phyloP scores from a whole-genome alignment of 2,113 vertebrate species.

The Lathamus discolor region DNA sequence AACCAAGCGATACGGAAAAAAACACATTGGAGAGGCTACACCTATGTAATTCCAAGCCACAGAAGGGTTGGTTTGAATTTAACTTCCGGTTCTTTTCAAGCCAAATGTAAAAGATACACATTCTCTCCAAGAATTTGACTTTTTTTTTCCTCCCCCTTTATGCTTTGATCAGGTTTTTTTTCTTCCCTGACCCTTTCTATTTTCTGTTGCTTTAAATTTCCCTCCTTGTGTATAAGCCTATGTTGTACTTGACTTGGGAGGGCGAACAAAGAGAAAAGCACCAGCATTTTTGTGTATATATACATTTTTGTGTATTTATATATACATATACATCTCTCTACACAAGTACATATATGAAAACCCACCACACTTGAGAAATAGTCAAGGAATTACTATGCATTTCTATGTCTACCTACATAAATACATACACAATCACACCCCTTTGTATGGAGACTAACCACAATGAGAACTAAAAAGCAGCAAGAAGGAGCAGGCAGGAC shows the following conservation, averaged over 20 bases:
- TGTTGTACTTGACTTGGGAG: neutral
- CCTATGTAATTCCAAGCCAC: neutral
- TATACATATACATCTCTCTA: neutral
- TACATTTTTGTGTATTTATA: accelerated
- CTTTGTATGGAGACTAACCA: neutral
- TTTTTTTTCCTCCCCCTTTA: neutral
- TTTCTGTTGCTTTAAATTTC: neutral
- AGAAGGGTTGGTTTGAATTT: neutral
- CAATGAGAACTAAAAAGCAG: neutral
- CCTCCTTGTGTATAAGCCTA: neutral
- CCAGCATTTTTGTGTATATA: neutral
- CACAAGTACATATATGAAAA: neutral
- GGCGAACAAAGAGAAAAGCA: neutral
- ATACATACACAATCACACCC: too few species aligned
- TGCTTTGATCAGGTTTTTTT: neutral
- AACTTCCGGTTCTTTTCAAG: neutral
- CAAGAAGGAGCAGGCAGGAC: neutral
- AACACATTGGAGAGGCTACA: neutral
- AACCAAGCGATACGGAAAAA: neutral
- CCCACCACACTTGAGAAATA: neutral
- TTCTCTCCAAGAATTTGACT: neutral
- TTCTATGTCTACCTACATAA: neutral
- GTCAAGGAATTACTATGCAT: neutral
- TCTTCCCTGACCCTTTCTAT: neutral
- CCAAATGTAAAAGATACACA: neutral